Evolutionary conservation across 2,113 vertebrate genomes (phyloP), one percentile per base, ranked within the genome.

Genomic region (Melanocharis versteri): DNA sequence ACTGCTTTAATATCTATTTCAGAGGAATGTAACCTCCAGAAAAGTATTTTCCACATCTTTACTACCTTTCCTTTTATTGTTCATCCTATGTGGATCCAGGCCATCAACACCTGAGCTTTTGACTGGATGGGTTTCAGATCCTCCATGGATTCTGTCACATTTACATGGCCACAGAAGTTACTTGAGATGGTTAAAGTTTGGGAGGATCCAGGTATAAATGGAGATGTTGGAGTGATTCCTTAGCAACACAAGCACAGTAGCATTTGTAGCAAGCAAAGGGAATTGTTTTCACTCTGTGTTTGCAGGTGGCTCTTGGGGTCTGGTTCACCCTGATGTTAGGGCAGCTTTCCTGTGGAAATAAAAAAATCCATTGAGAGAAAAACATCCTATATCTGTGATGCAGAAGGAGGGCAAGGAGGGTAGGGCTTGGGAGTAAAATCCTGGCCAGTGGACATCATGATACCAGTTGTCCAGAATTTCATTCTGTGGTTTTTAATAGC

Each of bases 1-100:
- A 84, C 27, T 96, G 94, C 95, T 97, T 96, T 93, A 92, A 95
- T 93, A 87, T 27, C 80, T 84, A 48, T 92, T 93, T 94, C 92
- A 89, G 83, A 94, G 80, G 95, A 94, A 89, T 96, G 90, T 96
- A 94, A 90, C 86, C 61, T 95, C 65, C 83, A 94, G 88, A 94
- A 92, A 87, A 96, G 76, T 96, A 90, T 60, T 90, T 93, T 80
- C 54, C 57, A 89, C 57, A 39, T 87, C 57, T 94, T 94, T 57
- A 69, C 77, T 93, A 78, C 61, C 69, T 95, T 95, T 75, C 40
- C 83, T 90, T 93, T 93, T 45, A 47, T 45, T 68, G 1, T 75
- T 90, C n/a, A 40, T n/a, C 61, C 5, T 64, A 5, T 88, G 60
- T 90, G 72, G 88, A 79, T 83, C 83, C 76, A 82, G 92, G 80